These are phyloP conservation scores for Neomorphus geoffroyi DNA, from an alignment of 2,797 vertebrate species.

Conservation along the genomic window DNA sequence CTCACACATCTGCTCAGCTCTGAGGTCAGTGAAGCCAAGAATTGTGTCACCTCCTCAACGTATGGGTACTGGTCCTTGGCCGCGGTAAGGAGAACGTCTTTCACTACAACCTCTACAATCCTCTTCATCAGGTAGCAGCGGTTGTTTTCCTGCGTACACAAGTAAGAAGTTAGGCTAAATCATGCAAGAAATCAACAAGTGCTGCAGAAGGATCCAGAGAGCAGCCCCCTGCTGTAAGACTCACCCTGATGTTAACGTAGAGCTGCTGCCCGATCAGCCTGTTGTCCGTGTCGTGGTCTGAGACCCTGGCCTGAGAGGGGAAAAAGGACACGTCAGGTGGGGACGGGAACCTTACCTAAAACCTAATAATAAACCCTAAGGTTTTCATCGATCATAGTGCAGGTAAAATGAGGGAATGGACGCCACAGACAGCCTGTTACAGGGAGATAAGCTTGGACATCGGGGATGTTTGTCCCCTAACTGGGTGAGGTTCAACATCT, in stretches of 20 bases:
- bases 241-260: constrained; percentile 67
- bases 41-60: constrained; percentile 67
- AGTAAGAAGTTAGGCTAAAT: not conserved
- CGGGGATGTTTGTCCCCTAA: not conserved
- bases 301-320: constrained; percentile 73
- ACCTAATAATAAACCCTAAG: not conserved
- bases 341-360: not conserved
- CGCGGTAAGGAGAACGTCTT: constrained; percentile 70
- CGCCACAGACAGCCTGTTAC: not conserved
- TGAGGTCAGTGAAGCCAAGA: constrained; percentile 64
- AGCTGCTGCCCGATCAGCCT: constrained; percentile 74
- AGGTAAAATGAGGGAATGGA: not conserved
- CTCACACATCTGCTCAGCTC: constrained; percentile 77
- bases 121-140: constrained; percentile 87
- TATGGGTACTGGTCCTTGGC: constrained; percentile 50
- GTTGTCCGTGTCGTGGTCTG: constrained; percentile 78
- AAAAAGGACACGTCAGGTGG: not conserved
- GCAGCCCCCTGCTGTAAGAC: not conserved
- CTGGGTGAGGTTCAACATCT: not conserved
- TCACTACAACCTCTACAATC: constrained; percentile 77
- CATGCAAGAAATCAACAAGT: not conserved
- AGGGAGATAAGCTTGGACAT: not conserved
- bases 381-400: not conserved
- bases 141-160: constrained; percentile 54
- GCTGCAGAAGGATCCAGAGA: not conserved